These are phyloP conservation scores for Cosmorhoe ocellata DNA, from an alignment of 2,888 invertebrate genomes.

Conservation along the genomic window DNA sequence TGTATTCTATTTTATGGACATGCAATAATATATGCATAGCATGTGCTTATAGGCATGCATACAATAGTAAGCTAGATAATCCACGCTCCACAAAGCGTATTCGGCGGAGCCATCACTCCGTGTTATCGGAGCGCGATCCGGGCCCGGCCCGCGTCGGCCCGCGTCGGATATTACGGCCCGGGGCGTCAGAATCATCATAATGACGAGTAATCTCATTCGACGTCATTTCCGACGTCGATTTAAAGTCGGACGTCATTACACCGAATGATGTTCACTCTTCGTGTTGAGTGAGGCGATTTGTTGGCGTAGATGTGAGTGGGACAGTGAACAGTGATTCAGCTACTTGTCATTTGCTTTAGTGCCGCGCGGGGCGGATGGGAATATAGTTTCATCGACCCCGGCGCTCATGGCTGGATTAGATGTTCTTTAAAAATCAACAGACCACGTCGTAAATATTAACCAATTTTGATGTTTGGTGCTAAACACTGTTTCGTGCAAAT, in stretches of 20 bases:
- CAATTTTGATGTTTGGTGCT: too few relatives aligned
- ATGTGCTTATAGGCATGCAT: too few relatives aligned
- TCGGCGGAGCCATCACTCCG: neutral
- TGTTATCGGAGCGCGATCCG: slow-evolving; percentile 5
- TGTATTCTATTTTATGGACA: too few relatives aligned
- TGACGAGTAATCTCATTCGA: slow-evolving; percentile 45
- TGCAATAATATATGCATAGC: too few relatives aligned
- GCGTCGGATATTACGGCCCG: slow-evolving; percentile 21
- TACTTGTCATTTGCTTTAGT: too few relatives aligned
- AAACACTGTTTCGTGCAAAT: too few relatives aligned
- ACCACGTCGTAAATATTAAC: too few relatives aligned
- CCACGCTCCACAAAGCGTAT: neutral
- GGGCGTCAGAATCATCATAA: slow-evolving; percentile 38
- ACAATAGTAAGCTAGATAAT: too few relatives aligned
- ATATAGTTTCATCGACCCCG: too few relatives aligned
- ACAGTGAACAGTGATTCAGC: neutral
- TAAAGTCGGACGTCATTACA: slow-evolving; percentile 31
- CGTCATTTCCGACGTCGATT: slow-evolving; percentile 46
- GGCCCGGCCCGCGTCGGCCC: neutral
- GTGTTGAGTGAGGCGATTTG: neutral
- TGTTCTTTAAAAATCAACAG: too few relatives aligned
- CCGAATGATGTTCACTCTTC: slow-evolving; percentile 15
- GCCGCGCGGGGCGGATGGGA: too few relatives aligned
- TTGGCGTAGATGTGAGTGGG: neutral
- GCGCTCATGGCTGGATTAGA: too few relatives aligned